These are phyloP conservation scores for Coluber constrictor DNA, from an alignment of 2,797 vertebrate genomes.

Conservation along the genomic window DNA sequence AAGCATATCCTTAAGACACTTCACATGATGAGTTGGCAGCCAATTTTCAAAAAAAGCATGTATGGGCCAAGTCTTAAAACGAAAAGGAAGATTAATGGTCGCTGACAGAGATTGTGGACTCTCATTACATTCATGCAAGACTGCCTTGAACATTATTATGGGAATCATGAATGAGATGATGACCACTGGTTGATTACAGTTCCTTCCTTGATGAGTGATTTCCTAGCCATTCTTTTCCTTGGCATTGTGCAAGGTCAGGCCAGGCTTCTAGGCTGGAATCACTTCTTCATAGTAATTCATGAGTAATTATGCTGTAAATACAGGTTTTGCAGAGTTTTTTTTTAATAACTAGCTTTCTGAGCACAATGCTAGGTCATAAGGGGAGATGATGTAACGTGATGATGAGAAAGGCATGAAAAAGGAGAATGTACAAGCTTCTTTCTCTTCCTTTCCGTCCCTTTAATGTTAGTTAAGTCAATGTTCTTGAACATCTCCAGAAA, in stretches of 20 bases:
- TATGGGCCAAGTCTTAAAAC: background rate
- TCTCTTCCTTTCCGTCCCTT: background rate
- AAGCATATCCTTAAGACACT: background rate
- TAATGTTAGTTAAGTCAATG: background rate
- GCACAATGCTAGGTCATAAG: background rate
- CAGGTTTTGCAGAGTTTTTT: background rate
- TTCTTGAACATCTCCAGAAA: conserved; percentile 59
- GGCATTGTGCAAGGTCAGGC: background rate
- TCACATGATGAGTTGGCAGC: background rate
- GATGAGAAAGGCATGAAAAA: background rate
- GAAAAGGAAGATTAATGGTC: background rate
- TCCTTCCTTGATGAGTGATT: background rate
- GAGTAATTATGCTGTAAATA: background rate
- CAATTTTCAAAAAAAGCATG: background rate
- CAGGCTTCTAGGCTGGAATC: background rate
- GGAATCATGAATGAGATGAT: background rate
- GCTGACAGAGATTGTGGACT: background rate
- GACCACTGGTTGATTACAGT: background rate
- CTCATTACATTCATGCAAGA: background rate
- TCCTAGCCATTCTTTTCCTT: background rate
- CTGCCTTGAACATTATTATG: background rate
- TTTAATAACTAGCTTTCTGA: background rate
- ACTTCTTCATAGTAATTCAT: background rate
- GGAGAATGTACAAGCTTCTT: background rate
- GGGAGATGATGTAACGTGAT: background rate